Conservation (phyloP, 2,888 invertebrate genomes). For the Drosophila rellima region DNA sequence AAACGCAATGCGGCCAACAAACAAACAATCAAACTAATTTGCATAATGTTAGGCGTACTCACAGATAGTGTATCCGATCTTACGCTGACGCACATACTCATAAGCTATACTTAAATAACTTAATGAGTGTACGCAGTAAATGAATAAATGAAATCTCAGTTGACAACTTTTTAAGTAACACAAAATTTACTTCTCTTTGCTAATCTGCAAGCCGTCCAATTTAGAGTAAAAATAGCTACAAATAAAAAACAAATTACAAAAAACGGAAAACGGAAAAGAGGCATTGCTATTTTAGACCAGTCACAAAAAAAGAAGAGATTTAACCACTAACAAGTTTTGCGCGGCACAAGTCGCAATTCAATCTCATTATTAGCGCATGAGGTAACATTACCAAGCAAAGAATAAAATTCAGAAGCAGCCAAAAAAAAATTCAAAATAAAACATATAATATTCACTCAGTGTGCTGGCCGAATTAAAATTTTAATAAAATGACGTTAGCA, state of each 20-base stretch:
- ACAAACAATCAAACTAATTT: constrained; percentile 65
- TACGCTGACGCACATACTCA: too few species aligned
- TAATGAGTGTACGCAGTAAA: background rate
- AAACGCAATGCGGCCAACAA: constrained; percentile 53
- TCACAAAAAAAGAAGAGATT: constrained; percentile 1
- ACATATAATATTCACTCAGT: constrained; percentile 13
- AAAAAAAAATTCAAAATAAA: constrained; percentile 21
- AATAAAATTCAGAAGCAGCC: background rate
- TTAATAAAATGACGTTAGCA: constrained; percentile 58
- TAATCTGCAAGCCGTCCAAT: constrained; percentile 16
- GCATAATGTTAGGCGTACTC: constrained; percentile 55
- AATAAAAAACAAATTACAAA: constrained; percentile 9
- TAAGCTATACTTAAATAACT: background rate
- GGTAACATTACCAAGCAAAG: constrained; percentile 26
- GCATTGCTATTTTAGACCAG: constrained; percentile 15
- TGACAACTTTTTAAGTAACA: constrained; percentile 48
- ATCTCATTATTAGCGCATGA: constrained; percentile 52
- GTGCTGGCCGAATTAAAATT: constrained; percentile 52
- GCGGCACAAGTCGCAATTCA: constrained; percentile 22
- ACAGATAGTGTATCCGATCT: too few species aligned
- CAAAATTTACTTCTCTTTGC: constrained; percentile 22
- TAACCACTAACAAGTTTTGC: constrained; percentile 13
- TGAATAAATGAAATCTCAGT: constrained; percentile 42
- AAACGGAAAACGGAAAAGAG: constrained; percentile 1
- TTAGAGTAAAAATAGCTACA: constrained; percentile 39